Evolutionary conservation across 2,888 invertebrate species (phyloP).

Genomic region (Spialia ferax): DNA sequence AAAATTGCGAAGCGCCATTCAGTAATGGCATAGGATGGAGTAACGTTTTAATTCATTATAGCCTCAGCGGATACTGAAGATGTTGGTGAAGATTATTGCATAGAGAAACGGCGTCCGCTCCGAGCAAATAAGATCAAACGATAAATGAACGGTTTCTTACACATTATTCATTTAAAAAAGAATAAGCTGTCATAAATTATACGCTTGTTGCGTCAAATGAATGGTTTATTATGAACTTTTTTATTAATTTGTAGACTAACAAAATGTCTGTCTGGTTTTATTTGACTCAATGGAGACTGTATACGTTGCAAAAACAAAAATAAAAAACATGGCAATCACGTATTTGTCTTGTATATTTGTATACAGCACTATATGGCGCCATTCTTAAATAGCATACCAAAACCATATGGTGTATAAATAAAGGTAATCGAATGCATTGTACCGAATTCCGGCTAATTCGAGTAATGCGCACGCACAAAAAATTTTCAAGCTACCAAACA

Average conservation of each 20-base stretch:
- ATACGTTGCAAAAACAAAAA: too few relatives aligned
- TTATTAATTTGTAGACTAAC: background rate
- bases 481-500: conserved; percentile 12
- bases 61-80: conserved; percentile 51
- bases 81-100: conserved; percentile 49
- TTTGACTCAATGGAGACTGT: background rate
- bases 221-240: conserved; percentile 13
- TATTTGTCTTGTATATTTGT: too few relatives aligned
- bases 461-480: conserved; percentile 16
- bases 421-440: conserved; percentile 23
- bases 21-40: conserved; percentile 27
- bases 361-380: too few relatives aligned
- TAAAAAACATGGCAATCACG: too few relatives aligned
- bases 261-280: background rate
- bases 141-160: conserved; percentile 49
- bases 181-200: conserved; percentile 43
- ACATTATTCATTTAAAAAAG: conserved; percentile 47
- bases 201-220: conserved; percentile 8
- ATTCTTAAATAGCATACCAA: background rate
- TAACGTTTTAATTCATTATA: conserved; percentile 41
- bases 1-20: conserved; percentile 23
- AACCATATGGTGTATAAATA: conserved; percentile 31
- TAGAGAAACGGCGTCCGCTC: conserved; percentile 48
- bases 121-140: conserved; percentile 49
- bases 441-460: conserved; percentile 20